These are phyloP conservation scores for Mormyrus iriodes DNA, from an alignment of 2,113 vertebrate species.

Conservation along the genomic window DNA sequence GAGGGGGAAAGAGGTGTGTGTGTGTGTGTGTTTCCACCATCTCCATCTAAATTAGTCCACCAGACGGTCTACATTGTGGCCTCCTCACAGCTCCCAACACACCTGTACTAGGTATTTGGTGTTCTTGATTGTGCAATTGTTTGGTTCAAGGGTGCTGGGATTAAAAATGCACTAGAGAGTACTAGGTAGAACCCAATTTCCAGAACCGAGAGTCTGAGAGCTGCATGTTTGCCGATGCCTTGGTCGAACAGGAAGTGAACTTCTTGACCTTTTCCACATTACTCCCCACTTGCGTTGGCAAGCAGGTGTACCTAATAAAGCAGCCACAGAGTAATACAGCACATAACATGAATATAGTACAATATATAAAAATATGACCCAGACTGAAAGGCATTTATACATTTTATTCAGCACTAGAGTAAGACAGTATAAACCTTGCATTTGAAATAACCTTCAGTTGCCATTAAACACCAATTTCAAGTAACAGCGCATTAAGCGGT, in stretches of 20 bases:
- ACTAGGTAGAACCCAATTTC: too few species aligned
- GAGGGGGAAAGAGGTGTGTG: background rate
- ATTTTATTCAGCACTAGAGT: slow-evolving; percentile 49
- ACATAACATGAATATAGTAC: background rate
- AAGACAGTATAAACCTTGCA: slow-evolving; percentile 41
- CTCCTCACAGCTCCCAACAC: background rate
- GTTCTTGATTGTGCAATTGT: background rate
- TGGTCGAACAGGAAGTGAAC: too few species aligned
- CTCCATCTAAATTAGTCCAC: background rate
- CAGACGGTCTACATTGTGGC: background rate
- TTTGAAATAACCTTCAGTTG: slow-evolving; percentile 40
- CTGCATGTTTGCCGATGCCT: too few species aligned
- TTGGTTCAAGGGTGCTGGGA: background rate
- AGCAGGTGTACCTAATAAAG: too few species aligned
- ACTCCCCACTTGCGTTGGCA: too few species aligned
- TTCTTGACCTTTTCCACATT: too few species aligned
- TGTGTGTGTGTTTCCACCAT: background rate
- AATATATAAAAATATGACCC: background rate
- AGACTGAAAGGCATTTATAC: slow-evolving; percentile 42
- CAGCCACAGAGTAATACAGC: too few species aligned
- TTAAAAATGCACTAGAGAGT: background rate
- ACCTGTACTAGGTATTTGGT: background rate
- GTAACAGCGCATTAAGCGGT: slow-evolving; percentile 47
- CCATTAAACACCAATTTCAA: slow-evolving; percentile 48
- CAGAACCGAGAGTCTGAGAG: too few species aligned